Conservation (phyloP, 2,888 invertebrate genomes). For the Drosophila fungiperda region DNA sequence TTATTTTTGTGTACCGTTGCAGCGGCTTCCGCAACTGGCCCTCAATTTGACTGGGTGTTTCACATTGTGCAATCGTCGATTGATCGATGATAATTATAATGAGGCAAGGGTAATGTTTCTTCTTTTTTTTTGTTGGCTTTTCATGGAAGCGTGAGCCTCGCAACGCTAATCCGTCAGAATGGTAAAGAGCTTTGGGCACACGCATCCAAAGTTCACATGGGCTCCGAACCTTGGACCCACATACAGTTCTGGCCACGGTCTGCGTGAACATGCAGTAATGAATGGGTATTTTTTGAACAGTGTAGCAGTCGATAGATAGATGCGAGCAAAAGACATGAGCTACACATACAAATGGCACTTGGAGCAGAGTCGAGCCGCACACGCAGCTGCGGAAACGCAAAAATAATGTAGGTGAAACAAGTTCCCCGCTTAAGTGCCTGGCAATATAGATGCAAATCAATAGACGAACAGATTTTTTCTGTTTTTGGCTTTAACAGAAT, state of each 20-base stretch:
- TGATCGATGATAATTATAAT: conserved; percentile 72
- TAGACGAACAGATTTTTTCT: conserved; percentile 44
- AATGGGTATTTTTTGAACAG: conserved; percentile 13
- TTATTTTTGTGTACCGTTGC: conserved; percentile 59
- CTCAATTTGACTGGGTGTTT: conserved; percentile 1
- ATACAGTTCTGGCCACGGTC: conserved; percentile 15
- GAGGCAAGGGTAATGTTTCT: conserved; percentile 34
- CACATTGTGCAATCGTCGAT: conserved; percentile 16
- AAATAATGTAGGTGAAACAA: conserved; percentile 76
- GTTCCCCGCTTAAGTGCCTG: conserved; percentile 67
- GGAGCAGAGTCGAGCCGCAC: conserved; percentile 52
- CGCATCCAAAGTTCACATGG: conserved; percentile 65
- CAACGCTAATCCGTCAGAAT: conserved; percentile 49
- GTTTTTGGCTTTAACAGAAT: conserved; percentile 67
- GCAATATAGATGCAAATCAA: conserved; percentile 74
- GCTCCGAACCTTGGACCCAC: conserved; percentile 63
- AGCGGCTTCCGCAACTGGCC: conserved; percentile 21
- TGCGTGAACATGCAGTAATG: background rate
- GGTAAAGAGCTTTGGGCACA: conserved; percentile 31
- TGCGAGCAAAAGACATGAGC: conserved; percentile 20
- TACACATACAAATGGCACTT: conserved; percentile 53
- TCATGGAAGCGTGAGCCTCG: conserved; percentile 39
- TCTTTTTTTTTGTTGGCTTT: conserved; percentile 19
- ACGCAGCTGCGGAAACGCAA: conserved; percentile 74
- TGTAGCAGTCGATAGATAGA: conserved; percentile 13